phyloP scores from a whole-genome alignment of 1,140 invertebrate species.

The Vollenhovia emeryi region DNA sequence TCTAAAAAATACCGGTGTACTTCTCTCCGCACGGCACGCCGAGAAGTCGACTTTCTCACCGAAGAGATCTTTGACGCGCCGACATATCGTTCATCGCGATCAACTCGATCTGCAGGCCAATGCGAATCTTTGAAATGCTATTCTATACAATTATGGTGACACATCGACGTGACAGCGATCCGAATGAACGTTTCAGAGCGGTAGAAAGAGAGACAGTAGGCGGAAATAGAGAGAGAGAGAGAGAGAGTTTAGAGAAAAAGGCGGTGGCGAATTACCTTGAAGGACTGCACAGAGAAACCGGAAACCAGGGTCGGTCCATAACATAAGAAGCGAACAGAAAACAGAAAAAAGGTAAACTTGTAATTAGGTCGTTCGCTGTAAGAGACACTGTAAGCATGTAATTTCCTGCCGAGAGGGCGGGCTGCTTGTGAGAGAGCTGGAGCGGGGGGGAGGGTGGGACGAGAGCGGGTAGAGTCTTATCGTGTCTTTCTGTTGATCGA shows the following conservation, averaged over 20 bases:
- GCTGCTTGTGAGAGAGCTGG: not conserved
- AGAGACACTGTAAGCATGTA: conserved; percentile 63
- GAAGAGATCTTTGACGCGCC: not conserved
- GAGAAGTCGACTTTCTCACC: not conserved
- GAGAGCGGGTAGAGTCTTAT: conserved; percentile 26
- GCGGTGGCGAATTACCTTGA: conserved; percentile 81
- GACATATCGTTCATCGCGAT: not conserved
- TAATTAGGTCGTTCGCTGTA: conserved; percentile 78
- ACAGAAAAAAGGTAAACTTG: conserved; percentile 81
- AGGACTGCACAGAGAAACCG: conserved; percentile 83
- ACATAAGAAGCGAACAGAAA: conserved; percentile 83
- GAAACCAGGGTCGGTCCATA: conserved; percentile 81
- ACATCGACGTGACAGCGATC: conserved; percentile 20
- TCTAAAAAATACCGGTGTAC: not conserved
- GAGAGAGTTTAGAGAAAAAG: conserved; percentile 76
- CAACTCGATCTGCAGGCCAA: not conserved
- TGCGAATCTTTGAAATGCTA: not conserved
- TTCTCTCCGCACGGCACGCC: too few species aligned
- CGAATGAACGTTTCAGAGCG: conserved; percentile 27
- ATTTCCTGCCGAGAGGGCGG: not conserved
- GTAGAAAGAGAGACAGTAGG: conserved; percentile 40
- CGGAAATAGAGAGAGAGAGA: conserved; percentile 69
- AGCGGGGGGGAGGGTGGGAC: not conserved
- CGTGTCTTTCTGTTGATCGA: conserved; percentile 46
- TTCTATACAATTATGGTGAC: conserved; percentile 18